Conservation (phyloP, 1,140 invertebrate species). For the Oedothorax gibbosus region DNA sequence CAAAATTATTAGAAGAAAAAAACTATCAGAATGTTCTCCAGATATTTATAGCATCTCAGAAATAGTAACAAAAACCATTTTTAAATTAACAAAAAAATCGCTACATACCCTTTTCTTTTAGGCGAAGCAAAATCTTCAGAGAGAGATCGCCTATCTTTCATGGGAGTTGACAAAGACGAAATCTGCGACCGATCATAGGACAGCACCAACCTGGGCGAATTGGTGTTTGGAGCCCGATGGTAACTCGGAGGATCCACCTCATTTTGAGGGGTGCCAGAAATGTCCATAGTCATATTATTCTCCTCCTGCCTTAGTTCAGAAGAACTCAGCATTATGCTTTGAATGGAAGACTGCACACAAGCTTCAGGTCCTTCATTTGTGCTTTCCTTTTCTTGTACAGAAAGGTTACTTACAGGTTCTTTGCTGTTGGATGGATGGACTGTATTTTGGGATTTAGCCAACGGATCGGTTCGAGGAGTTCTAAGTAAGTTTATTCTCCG, state of each 20-base stretch:
- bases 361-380: background rate
- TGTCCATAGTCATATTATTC: constrained; percentile 1
- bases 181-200: constrained; percentile 43
- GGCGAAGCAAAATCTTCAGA: constrained; percentile 40
- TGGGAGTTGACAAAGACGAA: constrained; percentile 37
- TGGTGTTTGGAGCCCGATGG: constrained; percentile 17
- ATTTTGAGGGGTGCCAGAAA: constrained; percentile 25
- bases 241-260: constrained; percentile 12
- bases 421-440: no score
- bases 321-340: constrained; percentile 6
- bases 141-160: constrained; percentile 2
- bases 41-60: background rate
- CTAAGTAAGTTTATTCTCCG: no score
- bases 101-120: constrained; percentile 35
- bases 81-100: background rate
- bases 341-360: background rate
- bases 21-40: no score
- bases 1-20: no score
- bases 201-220: constrained; percentile 38
- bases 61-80: background rate
- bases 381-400: background rate
- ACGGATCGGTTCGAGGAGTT: no score
- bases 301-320: constrained; percentile 25
- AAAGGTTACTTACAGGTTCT: no score
- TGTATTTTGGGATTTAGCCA: no score